Evolutionary conservation across 2,888 invertebrate genomes (phyloP).

Genomic region (Nasonia oneida): DNA sequence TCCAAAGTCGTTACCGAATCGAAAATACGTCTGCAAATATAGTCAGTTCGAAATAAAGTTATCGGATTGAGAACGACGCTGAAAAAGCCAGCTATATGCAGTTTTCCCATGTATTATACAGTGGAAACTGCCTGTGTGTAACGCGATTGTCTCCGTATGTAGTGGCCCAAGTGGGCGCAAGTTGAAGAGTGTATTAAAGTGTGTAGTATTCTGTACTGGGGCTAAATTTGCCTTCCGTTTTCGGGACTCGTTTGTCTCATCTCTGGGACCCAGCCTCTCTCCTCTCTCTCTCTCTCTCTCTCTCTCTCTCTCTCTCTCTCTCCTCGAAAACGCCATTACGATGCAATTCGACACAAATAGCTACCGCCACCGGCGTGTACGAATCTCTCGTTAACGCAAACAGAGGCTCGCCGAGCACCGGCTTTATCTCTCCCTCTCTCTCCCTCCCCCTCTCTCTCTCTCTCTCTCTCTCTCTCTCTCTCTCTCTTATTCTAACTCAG

Average conservation of each 20-base stretch:
- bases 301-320: not conserved
- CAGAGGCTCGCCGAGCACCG: conserved; percentile 40
- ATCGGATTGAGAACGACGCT: not conserved
- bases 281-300: not conserved
- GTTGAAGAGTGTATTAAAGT: conserved; percentile 33
- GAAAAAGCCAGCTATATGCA: not conserved
- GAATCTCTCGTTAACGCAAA: conserved; percentile 61
- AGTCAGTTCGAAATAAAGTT: not conserved
- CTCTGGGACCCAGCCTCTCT: not conserved
- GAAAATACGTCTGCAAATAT: too few relatives aligned
- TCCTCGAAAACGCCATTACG: conserved; percentile 58
- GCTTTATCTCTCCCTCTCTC: not conserved
- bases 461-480: not conserved
- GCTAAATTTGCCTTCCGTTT: conserved; percentile 36
- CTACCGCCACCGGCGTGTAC: conserved; percentile 37
- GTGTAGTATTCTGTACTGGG: not conserved
- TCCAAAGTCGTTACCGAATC: too few relatives aligned
- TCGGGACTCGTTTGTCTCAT: conserved; percentile 25
- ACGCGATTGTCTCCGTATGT: not conserved
- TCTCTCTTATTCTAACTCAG: conserved; percentile 14
- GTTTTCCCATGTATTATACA: not conserved
- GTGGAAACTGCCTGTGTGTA: not conserved
- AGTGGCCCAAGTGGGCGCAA: not conserved
- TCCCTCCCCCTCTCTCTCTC: conserved; percentile 14
- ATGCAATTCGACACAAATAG: conserved; percentile 61